Evolutionary conservation across 2,888 invertebrate genomes (phyloP).

Genomic region (Lasioglossum vierecki): DNA sequence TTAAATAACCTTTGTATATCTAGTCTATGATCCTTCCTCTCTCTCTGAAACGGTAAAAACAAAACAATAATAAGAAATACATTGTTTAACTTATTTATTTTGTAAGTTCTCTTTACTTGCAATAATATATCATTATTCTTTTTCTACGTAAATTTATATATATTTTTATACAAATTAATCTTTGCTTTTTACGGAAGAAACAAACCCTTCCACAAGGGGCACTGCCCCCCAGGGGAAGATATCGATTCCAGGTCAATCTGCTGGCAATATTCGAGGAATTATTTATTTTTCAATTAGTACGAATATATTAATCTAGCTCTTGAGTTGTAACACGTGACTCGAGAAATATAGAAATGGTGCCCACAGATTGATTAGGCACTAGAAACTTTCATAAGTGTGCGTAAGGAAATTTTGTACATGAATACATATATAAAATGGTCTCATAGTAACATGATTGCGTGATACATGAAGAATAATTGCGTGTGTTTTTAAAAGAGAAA

Average conservation of each 20-base stretch:
- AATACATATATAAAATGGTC: constrained; percentile 51
- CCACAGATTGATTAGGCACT: constrained; percentile 54
- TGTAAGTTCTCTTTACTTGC: constrained; percentile 72
- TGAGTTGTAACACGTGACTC: constrained; percentile 45
- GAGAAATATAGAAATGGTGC: constrained; percentile 55
- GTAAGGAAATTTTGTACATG: constrained; percentile 50
- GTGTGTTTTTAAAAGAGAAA: constrained; percentile 55
- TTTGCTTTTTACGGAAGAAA: constrained; percentile 68
- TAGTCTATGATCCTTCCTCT: constrained; percentile 70
- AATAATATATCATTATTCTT: constrained; percentile 74
- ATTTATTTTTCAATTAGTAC: constrained; percentile 73
- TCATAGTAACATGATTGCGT: constrained; percentile 56
- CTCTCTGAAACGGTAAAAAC: constrained; percentile 14
- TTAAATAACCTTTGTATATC: constrained; percentile 53
- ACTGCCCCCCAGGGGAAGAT: constrained; percentile 27
- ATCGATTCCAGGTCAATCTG: constrained; percentile 69
- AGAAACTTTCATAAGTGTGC: constrained; percentile 41
- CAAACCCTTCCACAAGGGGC: constrained; percentile 56
- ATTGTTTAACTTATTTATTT: constrained; percentile 77
- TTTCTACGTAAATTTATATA: constrained; percentile 75
- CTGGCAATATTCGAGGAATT: constrained; percentile 69
- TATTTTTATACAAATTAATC: constrained; percentile 75
- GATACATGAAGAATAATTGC: constrained; percentile 59
- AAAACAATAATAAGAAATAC: constrained; percentile 45
- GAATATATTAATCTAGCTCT: constrained; percentile 53